A percentile compares a stretch with the other conserved stretches of the same genome.
These are phyloP conservation scores for Nymphicus hollandicus DNA, from an alignment of 2,113 vertebrate genomes.

Conservation along the genomic window DNA sequence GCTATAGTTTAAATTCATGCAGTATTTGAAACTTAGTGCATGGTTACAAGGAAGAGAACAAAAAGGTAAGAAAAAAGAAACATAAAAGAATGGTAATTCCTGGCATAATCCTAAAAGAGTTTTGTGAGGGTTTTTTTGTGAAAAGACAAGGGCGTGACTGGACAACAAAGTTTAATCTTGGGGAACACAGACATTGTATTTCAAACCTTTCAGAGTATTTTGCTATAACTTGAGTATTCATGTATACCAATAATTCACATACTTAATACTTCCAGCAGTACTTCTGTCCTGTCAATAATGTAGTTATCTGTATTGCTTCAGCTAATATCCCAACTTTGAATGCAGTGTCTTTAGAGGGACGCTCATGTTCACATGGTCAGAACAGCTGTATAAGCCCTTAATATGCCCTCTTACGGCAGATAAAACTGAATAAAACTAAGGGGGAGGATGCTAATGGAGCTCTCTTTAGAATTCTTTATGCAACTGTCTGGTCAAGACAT, in stretches of 20 bases:
- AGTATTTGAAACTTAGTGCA: conserved; percentile 77
- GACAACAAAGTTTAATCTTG: conserved; percentile 17
- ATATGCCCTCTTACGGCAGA: conserved; percentile 75
- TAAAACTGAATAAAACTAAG: conserved; percentile 81
- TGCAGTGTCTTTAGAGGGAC: conserved; percentile 26
- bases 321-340: conserved; percentile 33
- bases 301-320: conserved; percentile 31
- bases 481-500: conserved; percentile 96
- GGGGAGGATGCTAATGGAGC: conserved; percentile 92
- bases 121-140: conserved; percentile 35
- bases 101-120: conserved; percentile 63
- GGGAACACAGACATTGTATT: neutral
- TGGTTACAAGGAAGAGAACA: conserved; percentile 72
- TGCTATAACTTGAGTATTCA: conserved; percentile 12
- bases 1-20: conserved; percentile 79
- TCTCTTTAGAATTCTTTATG: conserved; percentile 97
- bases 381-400: conserved; percentile 73
- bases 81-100: conserved; percentile 41
- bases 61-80: conserved; percentile 58
- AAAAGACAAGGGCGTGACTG: conserved; percentile 37
- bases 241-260: neutral
- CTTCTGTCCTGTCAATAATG: neutral
- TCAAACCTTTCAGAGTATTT: conserved; percentile 51
- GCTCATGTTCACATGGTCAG: conserved; percentile 50
- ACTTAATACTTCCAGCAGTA: neutral